Evolutionary conservation across 2,113 vertebrate genomes (phyloP), one percentile per base, ranked within the genome.

Genomic region (Mionectes macconnelli): DNA sequence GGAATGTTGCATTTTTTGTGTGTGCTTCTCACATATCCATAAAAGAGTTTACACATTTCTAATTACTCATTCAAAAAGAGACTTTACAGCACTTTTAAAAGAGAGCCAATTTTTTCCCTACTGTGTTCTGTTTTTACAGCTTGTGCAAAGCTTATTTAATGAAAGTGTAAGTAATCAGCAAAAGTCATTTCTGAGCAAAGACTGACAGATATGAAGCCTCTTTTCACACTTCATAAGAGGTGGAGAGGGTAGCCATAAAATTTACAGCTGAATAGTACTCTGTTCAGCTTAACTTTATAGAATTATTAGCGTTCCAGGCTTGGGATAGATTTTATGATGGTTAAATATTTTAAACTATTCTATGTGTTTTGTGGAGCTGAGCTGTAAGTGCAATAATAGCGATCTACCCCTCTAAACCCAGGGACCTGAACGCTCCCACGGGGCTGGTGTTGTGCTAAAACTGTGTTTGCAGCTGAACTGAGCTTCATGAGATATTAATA

Each of bases 21-120:
- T 82, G 89, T n/a, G 94, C 94, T 96, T 97, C 97, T 97, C 95
- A 94, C 78, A 96, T 97, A 94, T 93, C 95, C 94, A 95, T 96
- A 96, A 95, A 97, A 95, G 95, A 96, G 94, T 97, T 95, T 96
- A 97, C 95, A 93, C 92, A 96, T 97, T 97, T 96, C 94, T 95
- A 97, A 97, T 97, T 96, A 96, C 95, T 96, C 92, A 94, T 97
- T 97, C 95, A 96, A 95, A 97, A 97, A 96, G 93, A 93, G 90
- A 96, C 94, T 97, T 94, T 96, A 35, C 92, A 96, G 94, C 94
- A 96, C 94, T 97, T 96, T 96, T 94, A 96, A 96, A 93, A 94
- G 95, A 94, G 92, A 94, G 94, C 93, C 87, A 94, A 91, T 96
- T 97, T 96, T 97, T 96, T 69, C 87, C 94, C 91, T 63, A 96